These are phyloP conservation scores for Contarinia nasturtii DNA, from an alignment of 1,140 invertebrate species.

Conservation along the genomic window DNA sequence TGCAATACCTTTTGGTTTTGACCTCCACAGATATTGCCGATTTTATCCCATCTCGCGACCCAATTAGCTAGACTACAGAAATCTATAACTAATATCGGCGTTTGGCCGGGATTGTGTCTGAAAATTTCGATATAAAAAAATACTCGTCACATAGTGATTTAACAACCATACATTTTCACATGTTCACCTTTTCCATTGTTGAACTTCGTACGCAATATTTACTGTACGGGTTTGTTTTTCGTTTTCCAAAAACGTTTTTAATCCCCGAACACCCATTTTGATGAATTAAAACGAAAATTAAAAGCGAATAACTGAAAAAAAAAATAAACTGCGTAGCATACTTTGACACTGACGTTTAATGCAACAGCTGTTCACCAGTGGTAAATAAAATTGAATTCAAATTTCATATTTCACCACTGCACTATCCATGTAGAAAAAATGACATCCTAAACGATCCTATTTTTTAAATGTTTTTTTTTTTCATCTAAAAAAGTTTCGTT, in stretches of 20 bases:
- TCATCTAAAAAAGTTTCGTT: too few species aligned
- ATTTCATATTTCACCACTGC: too few species aligned
- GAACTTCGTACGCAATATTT: neutral
- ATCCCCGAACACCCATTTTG: neutral
- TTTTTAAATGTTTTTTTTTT: too few species aligned
- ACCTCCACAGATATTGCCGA: neutral
- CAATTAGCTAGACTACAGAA: neutral
- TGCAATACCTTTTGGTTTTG: neutral
- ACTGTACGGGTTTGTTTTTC: neutral
- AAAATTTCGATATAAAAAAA: neutral
- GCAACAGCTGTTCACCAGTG: too few species aligned
- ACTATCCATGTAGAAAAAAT: too few species aligned
- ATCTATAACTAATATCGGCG: neutral
- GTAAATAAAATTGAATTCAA: too few species aligned
- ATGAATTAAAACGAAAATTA: too few species aligned
- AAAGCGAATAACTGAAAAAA: too few species aligned
- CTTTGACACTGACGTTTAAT: too few species aligned
- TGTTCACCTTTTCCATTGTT: slow-evolving; percentile 1
- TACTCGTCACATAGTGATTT: neutral
- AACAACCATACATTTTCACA: neutral
- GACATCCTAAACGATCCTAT: too few species aligned
- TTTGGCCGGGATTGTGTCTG: neutral
- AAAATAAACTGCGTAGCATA: too few species aligned
- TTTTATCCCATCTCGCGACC: neutral
- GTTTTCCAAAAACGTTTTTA: neutral